phyloP scores from a whole-genome alignment of 1,140 invertebrate species.

The Brachionus sp. region DNA sequence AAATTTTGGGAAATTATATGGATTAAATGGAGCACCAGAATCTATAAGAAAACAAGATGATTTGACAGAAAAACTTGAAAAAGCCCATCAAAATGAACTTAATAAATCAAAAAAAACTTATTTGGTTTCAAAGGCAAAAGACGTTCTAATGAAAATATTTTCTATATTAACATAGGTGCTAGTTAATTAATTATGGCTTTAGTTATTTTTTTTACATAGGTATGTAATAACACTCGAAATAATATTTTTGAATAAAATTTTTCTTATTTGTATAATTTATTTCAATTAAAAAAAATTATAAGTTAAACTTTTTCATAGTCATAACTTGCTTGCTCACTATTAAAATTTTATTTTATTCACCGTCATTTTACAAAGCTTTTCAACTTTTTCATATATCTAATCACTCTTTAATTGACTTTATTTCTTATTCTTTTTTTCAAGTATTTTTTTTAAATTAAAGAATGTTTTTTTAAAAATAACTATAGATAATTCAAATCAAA shows the following conservation, averaged over 20 bases:
- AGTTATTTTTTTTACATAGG: neutral
- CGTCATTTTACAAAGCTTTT: no score
- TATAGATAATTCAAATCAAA: no score
- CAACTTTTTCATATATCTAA: no score
- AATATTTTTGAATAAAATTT: neutral
- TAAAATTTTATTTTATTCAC: no score
- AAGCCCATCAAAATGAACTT: neutral
- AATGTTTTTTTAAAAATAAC: no score
- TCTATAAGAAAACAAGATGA: neutral
- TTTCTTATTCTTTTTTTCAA: no score
- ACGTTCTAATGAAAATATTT: neutral
- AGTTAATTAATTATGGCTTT: neutral
- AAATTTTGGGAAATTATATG: neutral
- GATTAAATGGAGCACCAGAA: neutral
- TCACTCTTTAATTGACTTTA: no score
- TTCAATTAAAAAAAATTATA: neutral
- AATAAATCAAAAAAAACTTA: neutral
- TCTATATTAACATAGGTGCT: neutral
- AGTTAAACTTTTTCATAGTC: no score
- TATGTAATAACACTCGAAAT: neutral
- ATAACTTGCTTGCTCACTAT: no score
- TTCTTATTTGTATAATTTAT: neutral
- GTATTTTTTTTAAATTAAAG: no score
- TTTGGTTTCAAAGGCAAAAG: neutral
- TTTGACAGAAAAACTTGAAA: neutral